Evolutionary conservation across 1,140 invertebrate genomes (phyloP), one percentile per base, ranked within the genome.

Genomic region (Drosophila kohkoa): DNA sequence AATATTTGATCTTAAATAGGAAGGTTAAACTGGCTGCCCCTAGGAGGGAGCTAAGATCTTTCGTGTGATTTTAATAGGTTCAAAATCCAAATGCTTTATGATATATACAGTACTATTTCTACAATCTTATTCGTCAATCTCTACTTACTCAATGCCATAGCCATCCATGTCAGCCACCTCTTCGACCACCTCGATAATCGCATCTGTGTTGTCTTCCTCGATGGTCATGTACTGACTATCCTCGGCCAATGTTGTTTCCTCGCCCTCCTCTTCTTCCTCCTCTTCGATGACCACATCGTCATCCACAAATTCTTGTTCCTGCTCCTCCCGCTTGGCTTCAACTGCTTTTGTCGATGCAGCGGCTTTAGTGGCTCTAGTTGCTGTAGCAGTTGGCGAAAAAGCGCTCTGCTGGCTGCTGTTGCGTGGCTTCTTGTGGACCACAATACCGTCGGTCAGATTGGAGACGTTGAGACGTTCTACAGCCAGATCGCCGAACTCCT

Each of bases 151-250:
- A 54, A 85, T 67, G 7, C 70, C 78, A 16, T 90, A 89, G 58
- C 51, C 66, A 2, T 89, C 85, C 20, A 85, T 62, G 3, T 89
- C 86, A 7, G 71, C 30, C 13, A 64, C 70, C 55, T 89, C 85
- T 20, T 81, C 85, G 4, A 89, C 81, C 3, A 90, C 85, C 46
- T 89, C 85, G 13, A 89, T 89, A 15, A 89, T 89, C 10, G 77
- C 69, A 66, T 89, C 85, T 13, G 83, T 54, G 41, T 85, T 85
- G 49, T 80, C 78, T 5, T 71, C 66, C 5, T 79, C 85, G 10
- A 90, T 62, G 5, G 70, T 72, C 57, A 89, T 55, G 16, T 68
- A 87, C 11, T 82, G 70, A 1, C 43, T 46, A 7, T 83, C 77
- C 0, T 43, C 49, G 0, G 32, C 2, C n/a, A 65, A 32, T 35